Evolutionary conservation across 1,140 invertebrate species (phyloP).

Genomic region (Nasonia vitripennis): DNA sequence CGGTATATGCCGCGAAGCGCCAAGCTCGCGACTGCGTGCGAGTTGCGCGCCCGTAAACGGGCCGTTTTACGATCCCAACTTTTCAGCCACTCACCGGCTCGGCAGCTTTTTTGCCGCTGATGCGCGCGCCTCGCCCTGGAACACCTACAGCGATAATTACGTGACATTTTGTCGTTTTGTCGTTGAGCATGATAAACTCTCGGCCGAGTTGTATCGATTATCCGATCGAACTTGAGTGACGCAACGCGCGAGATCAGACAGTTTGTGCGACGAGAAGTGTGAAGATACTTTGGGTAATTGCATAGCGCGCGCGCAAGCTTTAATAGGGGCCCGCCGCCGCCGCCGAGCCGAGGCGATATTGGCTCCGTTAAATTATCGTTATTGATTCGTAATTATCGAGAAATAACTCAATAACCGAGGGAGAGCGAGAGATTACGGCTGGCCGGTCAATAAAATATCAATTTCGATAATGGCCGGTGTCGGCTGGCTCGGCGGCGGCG

Average conservation of each 20-base stretch:
- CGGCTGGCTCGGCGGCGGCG: too few relatives aligned
- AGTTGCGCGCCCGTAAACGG: constrained; percentile 65
- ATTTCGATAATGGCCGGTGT: constrained; percentile 71
- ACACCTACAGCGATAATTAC: constrained; percentile 73
- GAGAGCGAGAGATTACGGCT: constrained; percentile 55
- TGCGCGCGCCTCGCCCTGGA: constrained; percentile 51
- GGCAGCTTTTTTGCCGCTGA: constrained; percentile 60
- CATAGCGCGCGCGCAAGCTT: constrained; percentile 26
- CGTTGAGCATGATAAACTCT: constrained; percentile 29
- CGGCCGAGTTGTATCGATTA: not conserved
- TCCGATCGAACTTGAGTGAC: too few relatives aligned
- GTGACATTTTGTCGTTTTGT: constrained; percentile 71
- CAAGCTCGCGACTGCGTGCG: constrained; percentile 38
- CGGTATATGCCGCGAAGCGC: constrained; percentile 1
- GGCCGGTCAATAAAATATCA: constrained; percentile 73
- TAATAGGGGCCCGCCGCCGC: constrained; percentile 7
- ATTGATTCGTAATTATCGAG: constrained; percentile 71
- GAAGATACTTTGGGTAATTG: constrained; percentile 51
- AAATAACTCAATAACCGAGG: constrained; percentile 71
- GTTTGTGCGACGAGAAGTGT: constrained; percentile 36
- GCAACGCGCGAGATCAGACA: too few relatives aligned
- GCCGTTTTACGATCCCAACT: constrained; percentile 68
- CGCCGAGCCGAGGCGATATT: constrained; percentile 27
- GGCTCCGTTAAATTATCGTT: constrained; percentile 66
- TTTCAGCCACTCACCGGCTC: constrained; percentile 56